phyloP scores from a whole-genome alignment of 2,888 invertebrate genomes.

The Liodrosophila aerea region DNA sequence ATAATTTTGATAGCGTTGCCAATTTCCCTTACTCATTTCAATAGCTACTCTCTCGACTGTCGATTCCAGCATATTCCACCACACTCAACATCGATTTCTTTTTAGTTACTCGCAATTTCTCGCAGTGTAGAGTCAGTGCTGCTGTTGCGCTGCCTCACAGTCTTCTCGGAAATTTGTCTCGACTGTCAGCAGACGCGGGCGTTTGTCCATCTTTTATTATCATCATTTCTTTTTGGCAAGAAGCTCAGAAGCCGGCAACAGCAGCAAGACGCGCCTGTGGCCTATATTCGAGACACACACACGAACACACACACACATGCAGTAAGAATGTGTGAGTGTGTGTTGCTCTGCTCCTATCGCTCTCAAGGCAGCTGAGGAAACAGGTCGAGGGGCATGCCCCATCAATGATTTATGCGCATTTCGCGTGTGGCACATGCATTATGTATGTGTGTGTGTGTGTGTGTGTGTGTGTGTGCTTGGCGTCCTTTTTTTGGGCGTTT shows the following conservation, averaged over 20 bases:
- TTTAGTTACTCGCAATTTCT: constrained; percentile 1
- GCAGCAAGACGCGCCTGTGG: constrained; percentile 57
- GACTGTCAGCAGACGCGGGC: constrained; percentile 57
- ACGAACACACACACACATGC: constrained; percentile 13
- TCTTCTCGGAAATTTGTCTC: constrained; percentile 71
- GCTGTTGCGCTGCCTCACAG: neutral
- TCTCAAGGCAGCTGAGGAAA: constrained; percentile 12
- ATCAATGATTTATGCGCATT: constrained; percentile 76
- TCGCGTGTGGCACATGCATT: constrained; percentile 59
- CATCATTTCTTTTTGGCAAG: constrained; percentile 11
- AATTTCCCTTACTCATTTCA: no score
- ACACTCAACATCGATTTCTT: no score
- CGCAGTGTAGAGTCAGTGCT: constrained; percentile 5
- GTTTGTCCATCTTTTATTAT: neutral
- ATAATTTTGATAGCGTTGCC: no score
- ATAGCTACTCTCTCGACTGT: no score
- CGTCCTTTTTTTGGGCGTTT: constrained; percentile 33
- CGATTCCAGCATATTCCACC: no score
- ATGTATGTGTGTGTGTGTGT: constrained; percentile 12
- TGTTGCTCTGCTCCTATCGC: constrained; percentile 28
- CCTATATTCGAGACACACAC: constrained; percentile 56
- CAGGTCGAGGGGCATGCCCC: constrained; percentile 36
- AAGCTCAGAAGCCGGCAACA: constrained; percentile 52
- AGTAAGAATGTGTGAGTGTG: constrained; percentile 26
- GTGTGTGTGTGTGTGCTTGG: constrained; percentile 9